Evolutionary conservation across 1,140 invertebrate genomes (phyloP).

Genomic region (Batillaria attramentaria): DNA sequence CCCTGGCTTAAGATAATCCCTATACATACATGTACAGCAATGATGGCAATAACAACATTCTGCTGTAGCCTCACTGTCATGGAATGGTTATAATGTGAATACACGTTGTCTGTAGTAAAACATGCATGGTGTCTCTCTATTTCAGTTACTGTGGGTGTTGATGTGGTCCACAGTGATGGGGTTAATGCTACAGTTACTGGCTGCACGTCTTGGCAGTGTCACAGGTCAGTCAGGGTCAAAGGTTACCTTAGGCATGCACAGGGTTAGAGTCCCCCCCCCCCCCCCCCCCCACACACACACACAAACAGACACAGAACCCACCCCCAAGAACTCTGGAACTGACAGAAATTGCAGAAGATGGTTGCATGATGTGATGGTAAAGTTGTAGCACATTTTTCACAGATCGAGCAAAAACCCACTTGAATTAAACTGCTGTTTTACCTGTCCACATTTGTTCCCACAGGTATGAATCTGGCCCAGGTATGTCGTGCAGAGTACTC

Average conservation of each 20-base stretch:
- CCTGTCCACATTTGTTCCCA: conserved; percentile 13
- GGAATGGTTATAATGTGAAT: background rate
- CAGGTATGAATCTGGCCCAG: conserved; percentile 66
- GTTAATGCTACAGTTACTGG: conserved; percentile 87
- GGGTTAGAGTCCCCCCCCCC: too few relatives aligned
- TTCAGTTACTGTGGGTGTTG: conserved; percentile 88
- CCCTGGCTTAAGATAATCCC: background rate
- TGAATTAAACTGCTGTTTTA: too few relatives aligned
- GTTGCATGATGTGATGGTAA: background rate
- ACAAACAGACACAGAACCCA: background rate
- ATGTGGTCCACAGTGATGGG: conserved; percentile 88
- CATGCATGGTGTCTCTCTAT: conserved; percentile 37
- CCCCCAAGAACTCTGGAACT: background rate
- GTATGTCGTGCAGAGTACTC: conserved; percentile 83
- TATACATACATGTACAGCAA: background rate
- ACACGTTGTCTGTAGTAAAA: background rate
- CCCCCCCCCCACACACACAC: too few relatives aligned
- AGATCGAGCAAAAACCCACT: background rate
- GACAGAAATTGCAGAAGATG: background rate
- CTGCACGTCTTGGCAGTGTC: conserved; percentile 87
- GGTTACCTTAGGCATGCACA: too few relatives aligned
- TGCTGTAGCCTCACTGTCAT: background rate
- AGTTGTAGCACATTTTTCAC: background rate
- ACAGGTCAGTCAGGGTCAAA: conserved; percentile 81
- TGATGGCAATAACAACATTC: too few relatives aligned